Evolutionary conservation across 2,797 vertebrate species (phyloP), one percentile per base, ranked within the genome.

Genomic region (Hydrolagus colliei): DNA sequence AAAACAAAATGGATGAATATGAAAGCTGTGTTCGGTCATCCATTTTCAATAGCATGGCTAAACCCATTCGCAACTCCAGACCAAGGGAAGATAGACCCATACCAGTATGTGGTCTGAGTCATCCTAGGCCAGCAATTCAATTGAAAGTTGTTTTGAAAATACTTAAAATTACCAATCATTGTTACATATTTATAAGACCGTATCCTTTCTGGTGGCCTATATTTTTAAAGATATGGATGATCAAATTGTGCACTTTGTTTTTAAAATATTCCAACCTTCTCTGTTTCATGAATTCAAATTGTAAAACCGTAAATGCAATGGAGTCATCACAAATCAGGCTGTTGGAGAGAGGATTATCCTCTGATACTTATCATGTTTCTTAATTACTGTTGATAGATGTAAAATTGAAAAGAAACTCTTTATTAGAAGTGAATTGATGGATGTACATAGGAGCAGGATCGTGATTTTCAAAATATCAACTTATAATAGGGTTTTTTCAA

Each of bases 1-100:
- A 97, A 92, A 94, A 97, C 98, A 87, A 97, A 95, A 90, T 99
- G 98, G 98, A 97, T 99, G 98, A 99, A 98, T 91, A 90, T 99
- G 97, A 99, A 96, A 93, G 95, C 97, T 90, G 98, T 99, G 89
- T 99, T 99, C 77, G 98, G 98, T 87, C 98, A 99, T 89, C 97
- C 97, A 52, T 98, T 99, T 94, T 99, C 98, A 88, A 89, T 99
- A 89, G 91, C 95, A 91, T 99, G 98, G 98, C 93, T 99, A 91
- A 99, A 95, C 91, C 98, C 98, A 77, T 97, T 99, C 80, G 94
- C 96, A 76, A 93, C 93, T 11, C 97, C 98, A 73, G 98, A 98
- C 90, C 96, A 97, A 88, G 98, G 98, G 90, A 99, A 99, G 92
- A 95, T 96, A 86, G 96, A 98, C 90, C 89, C 96, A 0, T 99